These are phyloP conservation scores for Lutraria rhynchaena DNA, from an alignment of 1,140 invertebrate genomes.

Conservation along the genomic window DNA sequence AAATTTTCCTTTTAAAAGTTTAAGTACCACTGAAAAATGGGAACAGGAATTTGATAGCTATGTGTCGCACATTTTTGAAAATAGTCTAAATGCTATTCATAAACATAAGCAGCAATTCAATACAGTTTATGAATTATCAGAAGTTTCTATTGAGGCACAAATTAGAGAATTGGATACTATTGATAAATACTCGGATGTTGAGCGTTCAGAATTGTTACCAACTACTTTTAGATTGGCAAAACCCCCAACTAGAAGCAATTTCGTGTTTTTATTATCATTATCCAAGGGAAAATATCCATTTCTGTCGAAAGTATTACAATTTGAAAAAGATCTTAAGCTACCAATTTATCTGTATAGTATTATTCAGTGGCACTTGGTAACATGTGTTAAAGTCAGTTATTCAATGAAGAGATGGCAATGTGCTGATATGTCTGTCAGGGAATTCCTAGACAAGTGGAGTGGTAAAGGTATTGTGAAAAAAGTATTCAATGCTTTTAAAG, in stretches of 20 bases:
- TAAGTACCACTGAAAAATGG: neutral
- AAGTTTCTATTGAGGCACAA: neutral
- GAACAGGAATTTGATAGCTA: constrained; percentile 25
- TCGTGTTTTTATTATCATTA: neutral
- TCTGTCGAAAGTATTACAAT: neutral
- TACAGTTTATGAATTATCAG: neutral
- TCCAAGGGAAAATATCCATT: neutral
- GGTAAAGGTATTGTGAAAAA: neutral
- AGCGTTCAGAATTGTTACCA: neutral
- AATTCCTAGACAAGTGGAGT: neutral
- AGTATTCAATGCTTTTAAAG: constrained; percentile 25
- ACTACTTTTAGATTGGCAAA: constrained; percentile 8
- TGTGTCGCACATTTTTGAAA: neutral
- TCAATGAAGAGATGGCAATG: constrained; percentile 27
- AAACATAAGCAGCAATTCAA: neutral
- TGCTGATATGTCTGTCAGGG: constrained; percentile 21
- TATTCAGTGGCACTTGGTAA: constrained; percentile 37
- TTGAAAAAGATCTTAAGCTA: neutral
- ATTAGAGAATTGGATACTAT: constrained; percentile 10
- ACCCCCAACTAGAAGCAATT: constrained; percentile 1
- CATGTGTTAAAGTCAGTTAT: constrained; percentile 20
- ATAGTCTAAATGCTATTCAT: neutral
- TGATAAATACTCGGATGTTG: neutral
- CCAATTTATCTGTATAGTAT: constrained; percentile 28
- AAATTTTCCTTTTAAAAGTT: neutral